Conservation (phyloP, 2,888 invertebrate genomes). For the Corbicula japonica region DNA sequence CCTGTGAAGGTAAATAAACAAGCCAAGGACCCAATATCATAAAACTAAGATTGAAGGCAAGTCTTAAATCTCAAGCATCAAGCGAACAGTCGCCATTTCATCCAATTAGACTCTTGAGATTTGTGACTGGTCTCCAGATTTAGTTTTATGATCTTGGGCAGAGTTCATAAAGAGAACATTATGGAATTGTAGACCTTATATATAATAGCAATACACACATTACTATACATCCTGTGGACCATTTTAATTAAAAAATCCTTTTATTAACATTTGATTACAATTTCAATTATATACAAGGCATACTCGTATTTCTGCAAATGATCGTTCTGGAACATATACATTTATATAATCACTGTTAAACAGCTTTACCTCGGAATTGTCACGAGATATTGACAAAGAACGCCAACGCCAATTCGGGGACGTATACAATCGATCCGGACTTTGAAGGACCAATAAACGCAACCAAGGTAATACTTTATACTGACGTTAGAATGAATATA, state of each 20-base stretch:
- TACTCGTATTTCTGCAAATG: not conserved
- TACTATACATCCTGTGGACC: not conserved
- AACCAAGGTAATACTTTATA: constrained; percentile 56
- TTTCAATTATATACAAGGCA: not conserved
- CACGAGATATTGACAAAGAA: constrained; percentile 59
- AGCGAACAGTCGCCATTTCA: too few relatives aligned
- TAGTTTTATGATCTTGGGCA: not conserved
- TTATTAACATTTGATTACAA: not conserved
- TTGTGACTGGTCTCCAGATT: too few relatives aligned
- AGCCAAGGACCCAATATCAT: too few relatives aligned
- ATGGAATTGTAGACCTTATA: not conserved
- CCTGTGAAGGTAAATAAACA: constrained; percentile 65
- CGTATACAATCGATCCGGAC: constrained; percentile 74
- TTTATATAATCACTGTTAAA: not conserved
- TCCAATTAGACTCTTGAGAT: too few relatives aligned
- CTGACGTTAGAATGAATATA: not conserved
- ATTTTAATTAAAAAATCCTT: not conserved
- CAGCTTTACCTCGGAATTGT: constrained; percentile 65
- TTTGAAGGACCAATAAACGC: constrained; percentile 58
- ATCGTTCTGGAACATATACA: not conserved
- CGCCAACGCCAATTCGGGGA: constrained; percentile 47
- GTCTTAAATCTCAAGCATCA: too few relatives aligned
- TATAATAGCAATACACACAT: not conserved
- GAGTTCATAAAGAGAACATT: not conserved
- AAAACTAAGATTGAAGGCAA: too few relatives aligned